phyloP scores from a whole-genome alignment of 2,797 vertebrate species.

The Danio albolineatus region DNA sequence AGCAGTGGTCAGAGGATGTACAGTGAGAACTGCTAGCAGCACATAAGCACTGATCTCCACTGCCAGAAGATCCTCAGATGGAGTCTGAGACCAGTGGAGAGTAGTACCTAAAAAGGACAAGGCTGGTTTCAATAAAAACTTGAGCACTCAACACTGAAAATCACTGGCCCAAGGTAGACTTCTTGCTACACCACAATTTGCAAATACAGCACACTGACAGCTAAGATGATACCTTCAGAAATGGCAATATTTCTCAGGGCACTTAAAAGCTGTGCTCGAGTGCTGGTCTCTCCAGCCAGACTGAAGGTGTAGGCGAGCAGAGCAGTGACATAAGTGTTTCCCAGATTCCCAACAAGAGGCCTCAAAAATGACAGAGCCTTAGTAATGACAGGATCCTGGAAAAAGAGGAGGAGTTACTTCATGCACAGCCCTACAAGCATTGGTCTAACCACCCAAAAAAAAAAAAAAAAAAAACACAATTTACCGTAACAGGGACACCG shows the following conservation, averaged over 20 bases:
- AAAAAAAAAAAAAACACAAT: no score
- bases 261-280: not conserved
- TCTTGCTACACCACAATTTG: no score
- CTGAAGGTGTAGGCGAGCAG: constrained; percentile 7
- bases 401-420: accelerated
- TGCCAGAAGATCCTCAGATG: constrained; percentile 62
- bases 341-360: not conserved
- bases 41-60: constrained; percentile 75
- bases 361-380: not conserved
- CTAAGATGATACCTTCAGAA: not conserved
- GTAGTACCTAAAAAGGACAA: not conserved
- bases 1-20: constrained; percentile 58
- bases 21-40: constrained; percentile 70
- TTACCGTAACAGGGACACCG: constrained; percentile 6
- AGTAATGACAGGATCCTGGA: not conserved
- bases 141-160: no score
- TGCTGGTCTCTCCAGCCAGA: constrained; percentile 8
- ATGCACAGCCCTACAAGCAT: no score
- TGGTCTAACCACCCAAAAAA: no score
- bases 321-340: not conserved
- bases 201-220: no score
- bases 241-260: not conserved
- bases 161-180: no score
- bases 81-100: not conserved
- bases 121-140: no score